Evolutionary conservation across 1,140 invertebrate species (phyloP).

Genomic region (Dinothrombium tinctorium): DNA sequence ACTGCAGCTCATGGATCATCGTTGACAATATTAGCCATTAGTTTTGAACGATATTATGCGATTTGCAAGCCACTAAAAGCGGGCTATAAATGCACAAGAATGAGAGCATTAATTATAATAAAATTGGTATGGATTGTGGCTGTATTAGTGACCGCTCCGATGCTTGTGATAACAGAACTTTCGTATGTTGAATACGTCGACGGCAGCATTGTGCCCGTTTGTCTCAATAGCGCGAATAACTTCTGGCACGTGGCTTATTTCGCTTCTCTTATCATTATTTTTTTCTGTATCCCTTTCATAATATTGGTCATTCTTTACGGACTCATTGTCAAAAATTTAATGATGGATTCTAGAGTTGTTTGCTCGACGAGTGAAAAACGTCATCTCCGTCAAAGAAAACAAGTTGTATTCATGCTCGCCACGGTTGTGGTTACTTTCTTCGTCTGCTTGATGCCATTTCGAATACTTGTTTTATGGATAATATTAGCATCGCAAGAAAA

Average conservation of each 20-base stretch:
- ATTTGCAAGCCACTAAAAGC: slow-evolving; percentile 70
- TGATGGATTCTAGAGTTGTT: slow-evolving; percentile 22
- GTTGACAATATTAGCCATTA: slow-evolving; percentile 1
- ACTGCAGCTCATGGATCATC: neutral
- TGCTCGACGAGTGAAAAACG: slow-evolving; percentile 1
- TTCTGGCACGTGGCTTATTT: slow-evolving; percentile 50
- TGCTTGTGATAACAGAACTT: slow-evolving; percentile 14
- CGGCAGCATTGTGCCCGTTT: slow-evolving; percentile 31
- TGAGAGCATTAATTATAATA: slow-evolving; percentile 52
- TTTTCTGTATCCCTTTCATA: slow-evolving; percentile 54
- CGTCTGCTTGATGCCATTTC: slow-evolving; percentile 58
- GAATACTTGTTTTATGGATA: slow-evolving; percentile 56
- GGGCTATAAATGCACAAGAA: slow-evolving; percentile 65
- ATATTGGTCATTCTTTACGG: slow-evolving; percentile 52
- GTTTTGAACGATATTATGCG: slow-evolving; percentile 48
- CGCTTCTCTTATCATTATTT: slow-evolving; percentile 44
- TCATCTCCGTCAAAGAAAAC: slow-evolving; percentile 16
- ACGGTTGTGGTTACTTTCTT: slow-evolving; percentile 70
- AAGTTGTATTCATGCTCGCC: slow-evolving; percentile 54
- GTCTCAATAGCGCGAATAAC: slow-evolving; percentile 40
- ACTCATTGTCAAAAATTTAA: slow-evolving; percentile 52
- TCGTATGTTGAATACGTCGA: slow-evolving; percentile 26
- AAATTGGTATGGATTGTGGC: slow-evolving; percentile 56
- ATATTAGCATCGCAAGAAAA: slow-evolving; percentile 41
- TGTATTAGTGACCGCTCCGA: slow-evolving; percentile 40